A percentile compares a stretch with the other conserved stretches of the same genome.
Conservation (phyloP, 2,797 vertebrate species). For the Erethizon dorsatum region DNA sequence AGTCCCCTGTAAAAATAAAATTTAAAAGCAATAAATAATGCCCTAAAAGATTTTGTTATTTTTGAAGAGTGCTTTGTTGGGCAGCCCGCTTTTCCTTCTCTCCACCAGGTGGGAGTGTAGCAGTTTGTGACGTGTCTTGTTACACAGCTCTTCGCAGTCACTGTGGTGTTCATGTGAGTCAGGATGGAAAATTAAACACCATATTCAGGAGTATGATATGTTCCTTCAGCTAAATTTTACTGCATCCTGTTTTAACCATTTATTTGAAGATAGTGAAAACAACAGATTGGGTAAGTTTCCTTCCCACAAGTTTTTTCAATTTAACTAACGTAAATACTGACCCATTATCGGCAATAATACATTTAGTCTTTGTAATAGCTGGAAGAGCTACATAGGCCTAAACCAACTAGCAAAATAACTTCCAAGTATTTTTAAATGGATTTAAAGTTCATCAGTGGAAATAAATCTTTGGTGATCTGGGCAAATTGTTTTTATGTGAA, state of each 20-base stretch:
- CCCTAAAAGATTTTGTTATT: background rate
- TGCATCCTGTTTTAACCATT: slow-evolving; percentile 35
- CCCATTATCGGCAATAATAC: background rate
- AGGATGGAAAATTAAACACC: background rate
- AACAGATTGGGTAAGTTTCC: background rate
- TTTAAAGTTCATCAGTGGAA: slow-evolving; percentile 5
- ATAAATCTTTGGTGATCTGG: background rate
- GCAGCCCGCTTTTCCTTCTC: background rate
- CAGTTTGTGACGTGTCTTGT: background rate
- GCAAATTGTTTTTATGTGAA: background rate
- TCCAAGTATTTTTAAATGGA: slow-evolving; percentile 13
- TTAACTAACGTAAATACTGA: background rate
- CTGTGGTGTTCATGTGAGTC: background rate
- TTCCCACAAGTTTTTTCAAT: slow-evolving; percentile 32
- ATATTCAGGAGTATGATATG: background rate
- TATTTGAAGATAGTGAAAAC: slow-evolving; percentile 39
- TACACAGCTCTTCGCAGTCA: background rate
- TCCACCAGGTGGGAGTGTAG: slow-evolving; percentile 74
- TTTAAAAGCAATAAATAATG: background rate
- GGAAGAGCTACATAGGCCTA: background rate
- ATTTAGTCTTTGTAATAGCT: background rate
- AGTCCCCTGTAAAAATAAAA: background rate
- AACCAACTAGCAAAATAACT: background rate
- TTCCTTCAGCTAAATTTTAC: slow-evolving; percentile 18
- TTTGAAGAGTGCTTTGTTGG: background rate